Evolutionary conservation across 2,797 vertebrate genomes (phyloP).

Genomic region (Sebastes nivosus): DNA sequence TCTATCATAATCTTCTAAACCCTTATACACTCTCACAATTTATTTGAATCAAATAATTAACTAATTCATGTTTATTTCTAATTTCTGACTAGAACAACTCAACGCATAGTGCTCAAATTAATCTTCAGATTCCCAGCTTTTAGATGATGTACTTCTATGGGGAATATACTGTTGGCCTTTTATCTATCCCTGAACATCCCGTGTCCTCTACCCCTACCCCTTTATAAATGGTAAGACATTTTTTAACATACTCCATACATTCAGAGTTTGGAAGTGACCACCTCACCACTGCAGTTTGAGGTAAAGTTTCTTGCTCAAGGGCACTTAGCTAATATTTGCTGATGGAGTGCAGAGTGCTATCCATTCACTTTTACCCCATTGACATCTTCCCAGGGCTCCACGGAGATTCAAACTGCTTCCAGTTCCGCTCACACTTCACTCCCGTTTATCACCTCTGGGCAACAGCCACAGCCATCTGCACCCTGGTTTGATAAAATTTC

Average conservation of each 20-base stretch:
- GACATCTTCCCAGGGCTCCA: background rate
- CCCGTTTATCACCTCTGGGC: conserved; percentile 39
- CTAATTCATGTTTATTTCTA: too few species aligned
- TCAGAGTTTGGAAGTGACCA: background rate
- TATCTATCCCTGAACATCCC: too few species aligned
- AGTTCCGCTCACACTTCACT: conserved; percentile 3
- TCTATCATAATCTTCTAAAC: too few species aligned
- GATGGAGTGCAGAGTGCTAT: background rate
- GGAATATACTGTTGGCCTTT: too few species aligned
- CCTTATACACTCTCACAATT: too few species aligned
- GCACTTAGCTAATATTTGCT: background rate
- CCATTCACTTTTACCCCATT: conserved; percentile 14
- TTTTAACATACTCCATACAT: background rate
- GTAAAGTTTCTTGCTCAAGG: background rate
- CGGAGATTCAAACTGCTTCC: conserved; percentile 14
- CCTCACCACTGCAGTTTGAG: background rate
- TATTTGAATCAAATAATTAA: too few species aligned
- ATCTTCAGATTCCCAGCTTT: too few species aligned
- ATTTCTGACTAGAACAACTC: too few species aligned
- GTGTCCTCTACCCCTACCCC: too few species aligned
- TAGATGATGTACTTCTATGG: too few species aligned
- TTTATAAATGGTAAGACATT: too few species aligned
- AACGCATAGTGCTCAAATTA: too few species aligned
- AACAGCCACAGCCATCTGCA: conserved; percentile 14
- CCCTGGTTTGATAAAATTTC: conserved; percentile 41